These are phyloP conservation scores for Rhinoraja longicauda DNA, from an alignment of 2,797 vertebrate genomes.

Conservation along the genomic window DNA sequence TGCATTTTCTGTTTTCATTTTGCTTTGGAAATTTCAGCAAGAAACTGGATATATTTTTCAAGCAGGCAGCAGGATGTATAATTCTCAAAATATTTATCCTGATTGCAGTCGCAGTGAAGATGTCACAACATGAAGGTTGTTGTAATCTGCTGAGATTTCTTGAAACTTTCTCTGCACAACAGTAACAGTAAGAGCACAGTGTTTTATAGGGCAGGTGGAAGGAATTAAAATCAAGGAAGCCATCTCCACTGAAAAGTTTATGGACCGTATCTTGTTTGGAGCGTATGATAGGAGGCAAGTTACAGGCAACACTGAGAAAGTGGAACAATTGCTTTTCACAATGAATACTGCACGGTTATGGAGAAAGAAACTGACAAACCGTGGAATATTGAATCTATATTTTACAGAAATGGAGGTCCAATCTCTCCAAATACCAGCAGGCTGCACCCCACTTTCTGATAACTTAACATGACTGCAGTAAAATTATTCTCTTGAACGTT, in stretches of 20 bases:
- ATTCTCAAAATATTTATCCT: conserved; percentile 1
- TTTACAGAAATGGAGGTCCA: neutral
- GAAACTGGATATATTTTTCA: neutral
- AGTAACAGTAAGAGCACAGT: neutral
- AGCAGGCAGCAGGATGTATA: neutral
- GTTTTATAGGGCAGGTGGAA: neutral
- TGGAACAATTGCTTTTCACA: neutral
- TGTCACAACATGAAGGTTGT: neutral
- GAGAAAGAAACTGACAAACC: neutral
- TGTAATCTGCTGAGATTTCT: neutral
- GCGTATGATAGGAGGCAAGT: neutral
- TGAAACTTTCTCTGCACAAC: neutral
- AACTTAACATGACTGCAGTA: neutral
- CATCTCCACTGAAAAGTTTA: neutral
- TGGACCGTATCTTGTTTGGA: neutral
- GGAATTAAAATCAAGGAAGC: neutral
- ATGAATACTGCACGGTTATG: neutral
- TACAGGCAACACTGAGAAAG: neutral
- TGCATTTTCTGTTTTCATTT: conserved; percentile 13
- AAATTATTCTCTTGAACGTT: neutral
- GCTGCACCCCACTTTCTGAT: neutral
- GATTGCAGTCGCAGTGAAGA: neutral
- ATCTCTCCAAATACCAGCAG: neutral
- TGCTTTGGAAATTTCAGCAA: neutral
- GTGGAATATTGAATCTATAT: neutral